A percentile compares a stretch with the other conserved stretches of the same genome.
phyloP scores from a whole-genome alignment of 2,888 invertebrate species.

The Heliconius sara region DNA sequence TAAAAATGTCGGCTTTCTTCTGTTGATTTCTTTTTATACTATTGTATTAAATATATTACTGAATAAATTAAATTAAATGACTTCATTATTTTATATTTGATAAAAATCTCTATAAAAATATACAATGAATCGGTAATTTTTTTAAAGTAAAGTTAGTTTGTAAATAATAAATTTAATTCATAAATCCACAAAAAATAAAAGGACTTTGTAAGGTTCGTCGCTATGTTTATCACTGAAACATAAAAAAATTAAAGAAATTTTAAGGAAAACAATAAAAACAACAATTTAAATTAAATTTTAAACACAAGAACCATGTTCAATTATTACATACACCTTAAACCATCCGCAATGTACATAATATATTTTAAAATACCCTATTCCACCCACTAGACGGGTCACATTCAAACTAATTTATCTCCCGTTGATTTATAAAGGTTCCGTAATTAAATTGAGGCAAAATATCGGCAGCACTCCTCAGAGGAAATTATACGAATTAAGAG shows the following conservation, averaged over 20 bases:
- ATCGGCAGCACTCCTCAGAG: constrained; percentile 50
- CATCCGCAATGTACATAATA: background rate
- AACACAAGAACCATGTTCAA: background rate
- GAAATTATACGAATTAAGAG: constrained; percentile 51
- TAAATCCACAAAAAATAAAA: background rate
- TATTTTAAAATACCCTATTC: constrained; percentile 29
- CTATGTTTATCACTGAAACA: background rate
- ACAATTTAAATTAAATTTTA: background rate
- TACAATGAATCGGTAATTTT: background rate
- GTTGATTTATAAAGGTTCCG: constrained; percentile 60
- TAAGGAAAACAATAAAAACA: background rate
- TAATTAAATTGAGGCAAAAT: constrained; percentile 61
- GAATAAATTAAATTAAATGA: background rate
- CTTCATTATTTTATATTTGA: background rate
- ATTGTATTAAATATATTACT: background rate
- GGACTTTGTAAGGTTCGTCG: background rate
- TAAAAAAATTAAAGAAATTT: background rate
- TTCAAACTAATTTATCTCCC: constrained; percentile 71
- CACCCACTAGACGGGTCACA: constrained; percentile 48
- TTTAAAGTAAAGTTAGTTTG: background rate
- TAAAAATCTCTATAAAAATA: background rate
- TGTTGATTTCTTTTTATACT: background rate
- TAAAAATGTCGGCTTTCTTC: too few species aligned
- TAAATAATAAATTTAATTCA: background rate
- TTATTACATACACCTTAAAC: background rate